Conservation (phyloP, 1,140 invertebrate genomes). For the Episyrphus balteatus region DNA sequence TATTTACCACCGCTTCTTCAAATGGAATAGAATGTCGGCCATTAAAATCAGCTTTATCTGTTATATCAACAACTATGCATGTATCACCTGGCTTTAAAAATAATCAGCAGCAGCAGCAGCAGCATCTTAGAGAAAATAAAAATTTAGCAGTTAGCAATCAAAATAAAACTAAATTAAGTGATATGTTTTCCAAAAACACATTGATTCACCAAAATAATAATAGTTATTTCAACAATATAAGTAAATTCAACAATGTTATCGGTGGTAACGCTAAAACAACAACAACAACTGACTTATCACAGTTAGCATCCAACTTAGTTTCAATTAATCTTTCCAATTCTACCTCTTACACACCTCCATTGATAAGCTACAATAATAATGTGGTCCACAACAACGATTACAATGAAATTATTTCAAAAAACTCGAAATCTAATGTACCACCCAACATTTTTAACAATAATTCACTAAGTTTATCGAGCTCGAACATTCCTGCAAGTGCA, state of each 20-base stretch:
- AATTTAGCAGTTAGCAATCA: too few species aligned
- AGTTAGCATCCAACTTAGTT: neutral
- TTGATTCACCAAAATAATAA: neutral
- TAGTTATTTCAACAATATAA: neutral
- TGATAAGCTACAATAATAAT: neutral
- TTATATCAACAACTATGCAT: too few species aligned
- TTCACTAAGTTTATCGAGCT: too few species aligned
- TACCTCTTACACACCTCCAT: neutral
- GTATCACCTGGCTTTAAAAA: too few species aligned
- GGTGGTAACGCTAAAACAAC: neutral
- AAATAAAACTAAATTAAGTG: too few species aligned
- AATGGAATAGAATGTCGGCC: neutral
- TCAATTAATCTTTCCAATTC: neutral
- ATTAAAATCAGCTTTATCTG: neutral
- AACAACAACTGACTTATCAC: neutral
- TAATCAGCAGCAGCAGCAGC: too few species aligned
- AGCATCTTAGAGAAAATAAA: too few species aligned
- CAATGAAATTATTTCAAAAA: too few species aligned
- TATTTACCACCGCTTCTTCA: neutral
- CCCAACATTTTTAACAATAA: too few species aligned
- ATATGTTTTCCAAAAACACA: too few species aligned
- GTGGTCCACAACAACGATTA: neutral
- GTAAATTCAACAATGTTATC: neutral
- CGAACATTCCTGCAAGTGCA: too few species aligned
- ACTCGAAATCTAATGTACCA: too few species aligned